A percentile compares a stretch with the other conserved stretches of the same genome.
phyloP scores from a whole-genome alignment of 2,113 vertebrate genomes.

The Chaetops frenatus region DNA sequence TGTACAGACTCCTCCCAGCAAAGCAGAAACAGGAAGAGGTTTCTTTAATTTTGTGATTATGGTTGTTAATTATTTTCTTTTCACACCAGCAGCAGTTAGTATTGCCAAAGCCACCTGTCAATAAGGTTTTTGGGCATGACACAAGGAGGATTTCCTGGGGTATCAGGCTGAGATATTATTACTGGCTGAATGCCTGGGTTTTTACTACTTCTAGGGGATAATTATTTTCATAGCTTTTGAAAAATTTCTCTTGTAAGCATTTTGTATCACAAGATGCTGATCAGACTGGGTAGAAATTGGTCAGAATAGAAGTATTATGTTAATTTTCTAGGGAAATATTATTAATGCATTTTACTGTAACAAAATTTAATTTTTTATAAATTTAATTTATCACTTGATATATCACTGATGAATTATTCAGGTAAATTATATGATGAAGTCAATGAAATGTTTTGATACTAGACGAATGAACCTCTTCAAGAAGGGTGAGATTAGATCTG shows the following conservation, averaged over 20 bases:
- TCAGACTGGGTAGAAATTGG: neutral
- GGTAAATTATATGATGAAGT: neutral
- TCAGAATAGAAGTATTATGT: neutral
- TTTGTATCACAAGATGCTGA: neutral
- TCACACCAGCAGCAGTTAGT: neutral
- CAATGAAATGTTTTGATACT: neutral
- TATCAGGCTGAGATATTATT: neutral
- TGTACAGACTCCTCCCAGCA: neutral
- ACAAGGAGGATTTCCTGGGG: neutral
- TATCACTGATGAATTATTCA: neutral
- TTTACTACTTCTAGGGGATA: neutral
- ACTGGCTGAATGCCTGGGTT: neutral
- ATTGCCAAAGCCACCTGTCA: neutral
- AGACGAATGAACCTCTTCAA: neutral
- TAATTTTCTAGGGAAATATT: neutral
- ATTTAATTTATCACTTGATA: neutral
- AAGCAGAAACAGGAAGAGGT: neutral
- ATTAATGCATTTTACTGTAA: neutral
- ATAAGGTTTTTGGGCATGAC: neutral
- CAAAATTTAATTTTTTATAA: neutral
- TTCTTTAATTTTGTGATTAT: neutral
- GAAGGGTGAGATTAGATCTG: neutral
- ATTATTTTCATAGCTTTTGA: neutral
- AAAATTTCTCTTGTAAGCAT: neutral
- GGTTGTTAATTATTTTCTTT: neutral